Conservation (phyloP, 2,797 vertebrate species). For the Peromyscus eremicus region DNA sequence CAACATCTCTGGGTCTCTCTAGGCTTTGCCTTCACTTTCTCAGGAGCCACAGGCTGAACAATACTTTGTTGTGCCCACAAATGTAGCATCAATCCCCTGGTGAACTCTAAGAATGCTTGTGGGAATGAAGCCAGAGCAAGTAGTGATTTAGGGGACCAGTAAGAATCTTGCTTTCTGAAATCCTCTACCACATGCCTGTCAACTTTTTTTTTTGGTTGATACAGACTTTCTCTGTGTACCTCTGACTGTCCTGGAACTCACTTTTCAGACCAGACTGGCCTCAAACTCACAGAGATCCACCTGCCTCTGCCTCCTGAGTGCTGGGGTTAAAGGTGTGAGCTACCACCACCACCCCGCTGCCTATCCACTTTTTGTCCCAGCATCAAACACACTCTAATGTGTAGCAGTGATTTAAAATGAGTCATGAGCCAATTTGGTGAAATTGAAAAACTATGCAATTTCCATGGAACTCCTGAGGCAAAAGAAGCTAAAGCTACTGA, state of each 20-base stretch:
- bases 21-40: background rate
- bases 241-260: too few species aligned
- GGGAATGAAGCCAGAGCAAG: background rate
- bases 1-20: slow-evolving; percentile 13
- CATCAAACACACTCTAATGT: background rate
- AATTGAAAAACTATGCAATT: background rate
- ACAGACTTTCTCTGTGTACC: too few species aligned
- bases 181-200: background rate
- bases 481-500: background rate
- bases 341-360: too few species aligned
- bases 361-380: background rate
- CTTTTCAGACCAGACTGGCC: too few species aligned
- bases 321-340: too few species aligned
- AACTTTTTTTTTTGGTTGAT: background rate
- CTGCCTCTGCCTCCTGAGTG: too few species aligned
- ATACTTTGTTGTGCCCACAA: background rate
- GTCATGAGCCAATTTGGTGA: background rate
- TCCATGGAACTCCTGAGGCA: background rate
- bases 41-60: background rate
- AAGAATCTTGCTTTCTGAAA: background rate
- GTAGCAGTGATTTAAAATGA: background rate
- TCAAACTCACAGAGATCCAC: too few species aligned
- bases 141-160: background rate
- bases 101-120: background rate
- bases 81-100: background rate